Conservation (phyloP, 2,113 vertebrate genomes). For the Collichthys lucidus region DNA sequence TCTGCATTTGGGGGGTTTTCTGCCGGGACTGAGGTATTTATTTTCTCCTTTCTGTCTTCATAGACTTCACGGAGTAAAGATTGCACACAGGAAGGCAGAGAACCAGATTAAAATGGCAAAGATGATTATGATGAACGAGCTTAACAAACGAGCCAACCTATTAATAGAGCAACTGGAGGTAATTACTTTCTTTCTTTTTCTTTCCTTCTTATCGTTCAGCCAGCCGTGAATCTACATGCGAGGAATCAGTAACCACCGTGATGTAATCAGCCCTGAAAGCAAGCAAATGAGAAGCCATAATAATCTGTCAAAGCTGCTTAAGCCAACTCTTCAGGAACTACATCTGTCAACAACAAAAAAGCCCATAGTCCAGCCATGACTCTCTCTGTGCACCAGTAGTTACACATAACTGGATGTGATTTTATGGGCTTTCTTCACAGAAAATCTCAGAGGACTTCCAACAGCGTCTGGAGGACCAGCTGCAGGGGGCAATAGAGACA, state of each 20-base stretch:
- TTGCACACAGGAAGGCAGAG: slow-evolving; percentile 94
- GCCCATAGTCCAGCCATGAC: slow-evolving; percentile 1
- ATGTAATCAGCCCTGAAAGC: slow-evolving; percentile 60
- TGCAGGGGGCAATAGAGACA: slow-evolving; percentile 91
- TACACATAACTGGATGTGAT: slow-evolving; percentile 18
- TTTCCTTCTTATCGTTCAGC: slow-evolving; percentile 64
- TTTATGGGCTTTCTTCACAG: slow-evolving; percentile 74
- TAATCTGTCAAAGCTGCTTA: slow-evolving; percentile 66
- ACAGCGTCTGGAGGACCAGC: slow-evolving; percentile 91
- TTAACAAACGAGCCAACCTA: slow-evolving; percentile 94
- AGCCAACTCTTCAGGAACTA: slow-evolving; percentile 35
- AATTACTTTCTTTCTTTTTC: slow-evolving; percentile 79
- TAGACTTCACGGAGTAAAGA: slow-evolving; percentile 94
- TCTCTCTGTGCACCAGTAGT: slow-evolving; percentile 26
- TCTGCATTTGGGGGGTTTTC: slow-evolving; percentile 40
- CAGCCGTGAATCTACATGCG: slow-evolving; percentile 61
- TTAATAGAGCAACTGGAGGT: slow-evolving; percentile 98
- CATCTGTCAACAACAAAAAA: slow-evolving; percentile 25
- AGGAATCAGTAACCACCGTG: slow-evolving; percentile 53
- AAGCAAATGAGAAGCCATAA: slow-evolving; percentile 54
- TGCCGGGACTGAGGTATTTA: slow-evolving; percentile 50
- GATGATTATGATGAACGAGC: slow-evolving; percentile 97
- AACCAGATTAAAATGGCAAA: slow-evolving; percentile 99
- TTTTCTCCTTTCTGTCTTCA: slow-evolving; percentile 55
- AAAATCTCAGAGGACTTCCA: slow-evolving; percentile 92